phyloP scores from a whole-genome alignment of 2,888 invertebrate species.

The Orthosia gracilis region DNA sequence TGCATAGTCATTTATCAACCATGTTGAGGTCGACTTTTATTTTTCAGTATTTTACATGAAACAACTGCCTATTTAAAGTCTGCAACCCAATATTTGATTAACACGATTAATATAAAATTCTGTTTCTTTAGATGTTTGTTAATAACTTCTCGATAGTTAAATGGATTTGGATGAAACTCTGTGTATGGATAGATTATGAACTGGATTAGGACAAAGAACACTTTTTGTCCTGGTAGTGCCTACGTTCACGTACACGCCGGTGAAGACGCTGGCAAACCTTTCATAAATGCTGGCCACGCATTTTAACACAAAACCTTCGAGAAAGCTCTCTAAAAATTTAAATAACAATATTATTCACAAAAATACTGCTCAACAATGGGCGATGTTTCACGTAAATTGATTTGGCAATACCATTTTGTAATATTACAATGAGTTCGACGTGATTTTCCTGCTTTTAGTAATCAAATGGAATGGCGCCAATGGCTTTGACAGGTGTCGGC shows the following conservation, averaged over 20 bases:
- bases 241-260: background rate
- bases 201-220: no score
- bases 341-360: conserved; percentile 26
- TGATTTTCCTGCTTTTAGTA: conserved; percentile 65
- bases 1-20: no score
- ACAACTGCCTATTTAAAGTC: no score
- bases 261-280: background rate
- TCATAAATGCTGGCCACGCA: background rate
- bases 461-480: conserved; percentile 64
- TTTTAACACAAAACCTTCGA: background rate
- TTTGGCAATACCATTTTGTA: conserved; percentile 55
- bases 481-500: conserved; percentile 68
- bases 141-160: no score
- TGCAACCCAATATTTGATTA: no score
- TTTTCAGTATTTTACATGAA: no score
- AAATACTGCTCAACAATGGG: conserved; percentile 44
- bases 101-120: no score
- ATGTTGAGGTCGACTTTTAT: no score
- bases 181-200: no score
- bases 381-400: conserved; percentile 46
- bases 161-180: no score
- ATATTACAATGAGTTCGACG: conserved; percentile 55
- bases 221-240: background rate
- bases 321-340: background rate
- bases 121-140: no score